Conservation (phyloP, 1,140 invertebrate genomes). For the Heliconius congener region DNA sequence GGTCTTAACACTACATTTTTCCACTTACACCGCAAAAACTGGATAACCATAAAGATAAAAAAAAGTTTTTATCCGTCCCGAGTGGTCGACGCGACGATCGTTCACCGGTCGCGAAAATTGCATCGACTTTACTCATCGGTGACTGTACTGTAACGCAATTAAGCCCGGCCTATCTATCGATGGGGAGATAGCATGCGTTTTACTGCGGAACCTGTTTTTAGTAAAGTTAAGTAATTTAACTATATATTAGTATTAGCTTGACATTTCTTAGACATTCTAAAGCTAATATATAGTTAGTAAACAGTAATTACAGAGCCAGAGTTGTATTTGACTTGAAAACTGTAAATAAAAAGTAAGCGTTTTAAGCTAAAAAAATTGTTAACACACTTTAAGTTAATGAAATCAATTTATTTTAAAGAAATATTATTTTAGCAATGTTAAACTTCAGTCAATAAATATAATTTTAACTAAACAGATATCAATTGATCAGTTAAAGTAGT, state of each 20-base stretch:
- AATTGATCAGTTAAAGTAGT: too few species aligned
- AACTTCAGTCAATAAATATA: too few species aligned
- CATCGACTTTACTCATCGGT: slow-evolving; percentile 36
- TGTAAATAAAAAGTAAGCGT: too few species aligned
- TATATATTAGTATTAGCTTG: neutral
- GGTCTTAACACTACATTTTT: too few species aligned
- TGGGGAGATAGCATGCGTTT: slow-evolving; percentile 16
- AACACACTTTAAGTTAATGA: too few species aligned
- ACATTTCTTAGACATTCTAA: neutral
- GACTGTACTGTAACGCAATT: slow-evolving; percentile 23
- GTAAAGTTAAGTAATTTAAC: neutral
- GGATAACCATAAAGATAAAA: neutral
- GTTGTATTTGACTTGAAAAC: too few species aligned
- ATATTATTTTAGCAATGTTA: too few species aligned
- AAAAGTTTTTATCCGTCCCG: slow-evolving; percentile 42
- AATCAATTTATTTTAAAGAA: too few species aligned
- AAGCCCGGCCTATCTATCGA: slow-evolving; percentile 24
- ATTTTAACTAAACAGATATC: too few species aligned
- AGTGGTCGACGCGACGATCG: slow-evolving; percentile 24
- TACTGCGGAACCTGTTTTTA: slow-evolving; percentile 18
- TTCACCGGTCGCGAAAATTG: slow-evolving; percentile 52
- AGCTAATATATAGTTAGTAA: neutral
- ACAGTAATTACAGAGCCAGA: too few species aligned
- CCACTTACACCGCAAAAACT: neutral
- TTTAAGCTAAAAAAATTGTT: too few species aligned